Percentiles rank a stretch among this genome's conserved stretches.
Conservation (phyloP, 2,113 vertebrate species). For the Patagioenas fasciata region DNA sequence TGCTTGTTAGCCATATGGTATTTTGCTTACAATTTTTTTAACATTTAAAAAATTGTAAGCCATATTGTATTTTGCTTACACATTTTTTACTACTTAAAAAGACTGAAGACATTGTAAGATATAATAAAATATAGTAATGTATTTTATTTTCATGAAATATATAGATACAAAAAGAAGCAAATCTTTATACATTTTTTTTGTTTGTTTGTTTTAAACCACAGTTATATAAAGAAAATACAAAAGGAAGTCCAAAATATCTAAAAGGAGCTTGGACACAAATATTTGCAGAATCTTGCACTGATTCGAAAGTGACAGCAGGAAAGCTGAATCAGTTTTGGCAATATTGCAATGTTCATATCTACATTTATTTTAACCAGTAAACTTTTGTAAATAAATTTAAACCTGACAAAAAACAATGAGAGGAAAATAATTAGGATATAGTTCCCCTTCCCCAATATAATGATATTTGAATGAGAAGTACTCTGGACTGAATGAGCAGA, state of each 20-base stretch:
- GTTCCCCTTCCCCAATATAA: background rate
- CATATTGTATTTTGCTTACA: background rate
- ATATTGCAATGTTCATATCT: background rate
- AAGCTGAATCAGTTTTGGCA: background rate
- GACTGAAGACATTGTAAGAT: background rate
- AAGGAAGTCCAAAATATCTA: background rate
- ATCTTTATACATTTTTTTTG: background rate
- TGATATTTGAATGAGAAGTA: conserved; percentile 51
- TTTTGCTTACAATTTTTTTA: background rate
- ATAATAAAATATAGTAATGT: too few species aligned
- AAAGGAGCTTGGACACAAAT: background rate
- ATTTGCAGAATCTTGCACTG: background rate
- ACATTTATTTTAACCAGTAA: background rate
- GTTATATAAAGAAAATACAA: background rate
- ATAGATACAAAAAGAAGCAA: background rate
- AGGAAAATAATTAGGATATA: background rate
- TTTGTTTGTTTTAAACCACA: background rate
- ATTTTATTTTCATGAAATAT: background rate
- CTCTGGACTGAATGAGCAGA: conserved; percentile 32
- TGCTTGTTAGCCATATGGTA: background rate
- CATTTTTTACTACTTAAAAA: background rate
- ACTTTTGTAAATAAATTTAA: conserved; percentile 1
- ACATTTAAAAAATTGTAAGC: background rate
- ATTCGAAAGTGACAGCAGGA: background rate
- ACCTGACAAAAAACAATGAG: background rate